Base-by-base conservation (phyloP, 2,888 invertebrate genomes). In the Eupithecia subfuscata region DNA sequence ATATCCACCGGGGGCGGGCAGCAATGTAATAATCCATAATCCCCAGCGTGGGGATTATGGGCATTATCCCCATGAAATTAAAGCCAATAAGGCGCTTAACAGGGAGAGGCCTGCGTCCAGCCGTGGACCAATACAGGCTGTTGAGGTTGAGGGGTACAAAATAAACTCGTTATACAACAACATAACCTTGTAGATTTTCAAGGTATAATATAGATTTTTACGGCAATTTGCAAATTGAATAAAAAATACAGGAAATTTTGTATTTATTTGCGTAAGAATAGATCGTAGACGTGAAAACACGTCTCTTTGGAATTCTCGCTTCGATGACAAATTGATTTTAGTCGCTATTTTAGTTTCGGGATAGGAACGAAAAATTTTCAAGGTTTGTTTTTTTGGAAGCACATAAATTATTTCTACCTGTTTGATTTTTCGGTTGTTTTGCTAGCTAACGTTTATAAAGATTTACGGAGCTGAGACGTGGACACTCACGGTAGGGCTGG, bases 281-380 rank as follows among this genome's bases (percentile, higher is more conserved):
- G 40, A 43, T 45, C 43, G 68, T 0, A 68, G 43, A 68, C 68
- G 43, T 7, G 63, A 80, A 75, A 78, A 74, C 65, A 68, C 40
- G 72, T 77, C 73, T 71, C 60, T 76, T 76, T 60, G 70, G 64
- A 73, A 78, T 72, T 76, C 78, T 73, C 69, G 71, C 75, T 78
- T 25, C 75, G 79, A 79, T 81, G 81, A 81, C 81, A 78, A 81
- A 81, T 81, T 72, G 80, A 81, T 80, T 81, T 70, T 73, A 37
- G 60, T 63, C 74, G 79, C 65, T 75, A 74, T 76, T 78, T 79
- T 71, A 73, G 73, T 74, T 72, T 72, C 30, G 64, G 37, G 78
- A 71, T 65, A 77, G 76, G 73, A 70, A 68, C 76, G 63, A 75
- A 68, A 74, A 67, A 67, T 60, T 70, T 71, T 75, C 76, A 76